Percentiles rank a stretch among this genome's conserved stretches.
Evolutionary conservation across 2,113 vertebrate genomes (phyloP).

Genomic region (Spheniscus mendiculus): DNA sequence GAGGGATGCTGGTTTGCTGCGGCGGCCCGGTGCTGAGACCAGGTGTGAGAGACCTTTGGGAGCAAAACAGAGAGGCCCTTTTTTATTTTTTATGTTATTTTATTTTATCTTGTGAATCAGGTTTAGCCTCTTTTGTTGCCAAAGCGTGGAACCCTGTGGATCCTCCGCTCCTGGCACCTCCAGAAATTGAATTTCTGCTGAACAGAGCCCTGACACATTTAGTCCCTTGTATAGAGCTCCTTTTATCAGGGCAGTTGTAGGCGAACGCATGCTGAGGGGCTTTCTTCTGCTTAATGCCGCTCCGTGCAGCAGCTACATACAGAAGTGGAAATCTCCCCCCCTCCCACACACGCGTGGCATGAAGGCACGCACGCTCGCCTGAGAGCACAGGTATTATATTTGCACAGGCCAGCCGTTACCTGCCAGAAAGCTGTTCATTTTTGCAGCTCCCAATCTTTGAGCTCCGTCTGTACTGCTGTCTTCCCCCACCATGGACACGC

Average conservation of each 20-base stretch:
- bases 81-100: neutral
- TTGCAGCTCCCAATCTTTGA: neutral
- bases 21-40: neutral
- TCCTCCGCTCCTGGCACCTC: neutral
- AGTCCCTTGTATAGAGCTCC: neutral
- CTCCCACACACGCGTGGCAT: neutral
- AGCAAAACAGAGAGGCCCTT: neutral
- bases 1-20: neutral
- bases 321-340: neutral
- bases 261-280: neutral
- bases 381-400: neutral
- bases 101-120: neutral
- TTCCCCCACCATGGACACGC: neutral
- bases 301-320: neutral
- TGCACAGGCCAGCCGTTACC: neutral
- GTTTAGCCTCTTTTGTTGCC: conserved; percentile 25
- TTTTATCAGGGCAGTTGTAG: neutral
- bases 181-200: neutral
- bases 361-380: neutral
- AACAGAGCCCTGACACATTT: neutral
- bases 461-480: neutral
- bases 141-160: neutral
- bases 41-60: neutral
- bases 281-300: neutral
- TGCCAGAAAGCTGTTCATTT: neutral